phyloP scores from a whole-genome alignment of 2,888 invertebrate genomes.

The Sipha maydis region DNA sequence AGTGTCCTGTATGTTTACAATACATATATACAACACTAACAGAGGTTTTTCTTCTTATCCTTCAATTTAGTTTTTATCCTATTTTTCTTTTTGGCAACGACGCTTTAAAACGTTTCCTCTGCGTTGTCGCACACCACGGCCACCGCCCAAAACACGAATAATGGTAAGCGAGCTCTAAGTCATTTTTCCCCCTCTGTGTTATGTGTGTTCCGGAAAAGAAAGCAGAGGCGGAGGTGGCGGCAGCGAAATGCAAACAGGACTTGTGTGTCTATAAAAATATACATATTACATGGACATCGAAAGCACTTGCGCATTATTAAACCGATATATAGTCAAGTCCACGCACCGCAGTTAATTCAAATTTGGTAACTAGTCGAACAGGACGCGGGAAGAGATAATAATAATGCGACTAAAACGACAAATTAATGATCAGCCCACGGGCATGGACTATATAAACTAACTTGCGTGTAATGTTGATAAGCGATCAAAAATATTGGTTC shows the following conservation, averaged over 20 bases:
- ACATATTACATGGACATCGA: slow-evolving; percentile 4
- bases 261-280: not conserved
- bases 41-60: too few species aligned
- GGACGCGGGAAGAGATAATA: slow-evolving; percentile 15
- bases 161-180: not conserved
- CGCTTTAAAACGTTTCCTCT: not conserved
- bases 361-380: slow-evolving; percentile 46
- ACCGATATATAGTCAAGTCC: not conserved
- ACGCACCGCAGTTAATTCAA: slow-evolving; percentile 18
- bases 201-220: not conserved
- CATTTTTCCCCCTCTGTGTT: not conserved
- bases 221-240: not conserved
- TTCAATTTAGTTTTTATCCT: too few species aligned
- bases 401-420: slow-evolving; percentile 28
- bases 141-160: not conserved
- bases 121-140: not conserved
- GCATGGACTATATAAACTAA: not conserved
- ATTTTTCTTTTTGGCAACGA: too few species aligned
- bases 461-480: not conserved
- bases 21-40: too few species aligned
- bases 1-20: not conserved
- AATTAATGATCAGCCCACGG: slow-evolving; percentile 41
- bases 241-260: not conserved
- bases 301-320: not conserved
- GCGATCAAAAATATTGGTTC: not conserved